Conservation (phyloP, 2,113 vertebrate genomes). For the Sprattus sprattus region DNA sequence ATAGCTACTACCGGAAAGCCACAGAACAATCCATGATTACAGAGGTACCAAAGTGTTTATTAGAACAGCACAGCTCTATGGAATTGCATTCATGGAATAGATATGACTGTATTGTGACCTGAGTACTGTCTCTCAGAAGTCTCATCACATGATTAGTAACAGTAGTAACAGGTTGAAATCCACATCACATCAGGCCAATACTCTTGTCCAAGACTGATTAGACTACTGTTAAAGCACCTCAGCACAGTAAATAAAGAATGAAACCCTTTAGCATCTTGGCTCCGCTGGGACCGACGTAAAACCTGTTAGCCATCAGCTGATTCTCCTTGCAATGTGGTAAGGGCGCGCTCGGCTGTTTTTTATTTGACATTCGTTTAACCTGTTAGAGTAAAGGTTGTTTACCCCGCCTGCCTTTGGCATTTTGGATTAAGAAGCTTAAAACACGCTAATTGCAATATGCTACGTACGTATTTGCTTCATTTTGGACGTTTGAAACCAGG, state of each 20-base stretch:
- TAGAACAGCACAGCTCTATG: no score
- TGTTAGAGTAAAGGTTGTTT: neutral
- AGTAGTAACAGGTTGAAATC: no score
- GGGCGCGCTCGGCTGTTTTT: neutral
- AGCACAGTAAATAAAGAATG: no score
- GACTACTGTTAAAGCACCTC: neutral
- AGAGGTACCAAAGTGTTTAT: no score
- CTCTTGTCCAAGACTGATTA: no score
- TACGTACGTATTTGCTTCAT: neutral
- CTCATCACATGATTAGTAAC: no score
- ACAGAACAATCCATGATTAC: no score
- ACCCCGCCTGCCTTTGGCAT: neutral
- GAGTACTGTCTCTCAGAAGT: no score
- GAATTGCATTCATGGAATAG: no score
- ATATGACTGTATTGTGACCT: no score
- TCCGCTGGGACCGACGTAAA: neutral
- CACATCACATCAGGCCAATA: no score
- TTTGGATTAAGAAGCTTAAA: neutral
- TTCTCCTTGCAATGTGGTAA: neutral
- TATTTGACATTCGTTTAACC: neutral
- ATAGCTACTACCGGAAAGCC: no score
- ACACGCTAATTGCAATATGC: neutral
- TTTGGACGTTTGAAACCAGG: neutral
- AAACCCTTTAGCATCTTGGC: neutral
- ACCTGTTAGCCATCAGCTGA: slow-evolving; percentile 7